Conservation (phyloP, 2,888 invertebrate genomes). For the Megalurothrips usitatus region DNA sequence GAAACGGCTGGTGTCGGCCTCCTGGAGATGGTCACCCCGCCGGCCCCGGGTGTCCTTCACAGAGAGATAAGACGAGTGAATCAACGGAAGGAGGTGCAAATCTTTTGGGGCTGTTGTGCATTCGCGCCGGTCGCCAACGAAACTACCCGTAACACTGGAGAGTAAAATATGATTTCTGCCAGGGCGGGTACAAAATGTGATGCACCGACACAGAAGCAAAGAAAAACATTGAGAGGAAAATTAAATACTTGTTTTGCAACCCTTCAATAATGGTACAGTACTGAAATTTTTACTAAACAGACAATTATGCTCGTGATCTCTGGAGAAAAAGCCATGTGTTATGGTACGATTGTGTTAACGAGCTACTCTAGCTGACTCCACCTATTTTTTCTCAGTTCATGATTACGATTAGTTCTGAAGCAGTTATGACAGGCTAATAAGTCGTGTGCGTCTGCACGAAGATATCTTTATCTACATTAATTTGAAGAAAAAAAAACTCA, state of each 20-base stretch:
- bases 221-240: no score
- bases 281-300: no score
- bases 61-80: no score
- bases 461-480: background rate
- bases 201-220: no score
- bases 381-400: background rate
- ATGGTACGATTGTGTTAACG: background rate
- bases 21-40: no score
- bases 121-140: background rate
- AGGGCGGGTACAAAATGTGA: no score
- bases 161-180: no score
- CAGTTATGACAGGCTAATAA: constrained; percentile 30
- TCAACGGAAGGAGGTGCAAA: background rate
- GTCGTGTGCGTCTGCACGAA: constrained; percentile 34
- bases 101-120: background rate
- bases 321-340: background rate
- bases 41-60: no score
- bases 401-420: background rate
- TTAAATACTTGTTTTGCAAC: no score
- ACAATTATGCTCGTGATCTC: background rate
- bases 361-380: constrained; percentile 4
- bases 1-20: background rate
- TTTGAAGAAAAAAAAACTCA: background rate
- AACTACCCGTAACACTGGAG: background rate
- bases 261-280: no score